phyloP scores from a whole-genome alignment of 1,140 invertebrate genomes.

The Spodoptera litura region DNA sequence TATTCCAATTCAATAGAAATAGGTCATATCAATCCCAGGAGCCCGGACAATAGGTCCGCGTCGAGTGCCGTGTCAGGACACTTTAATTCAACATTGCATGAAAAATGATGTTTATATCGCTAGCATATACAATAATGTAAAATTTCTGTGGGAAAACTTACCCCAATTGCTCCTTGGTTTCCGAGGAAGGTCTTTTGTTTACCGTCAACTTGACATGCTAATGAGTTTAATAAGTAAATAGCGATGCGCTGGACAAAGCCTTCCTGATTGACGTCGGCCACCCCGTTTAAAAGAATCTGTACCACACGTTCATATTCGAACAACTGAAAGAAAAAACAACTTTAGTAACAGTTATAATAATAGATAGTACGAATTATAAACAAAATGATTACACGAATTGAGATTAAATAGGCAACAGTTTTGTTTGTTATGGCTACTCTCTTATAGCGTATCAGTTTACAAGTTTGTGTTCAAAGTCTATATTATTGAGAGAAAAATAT shows the following conservation, averaged over 20 bases:
- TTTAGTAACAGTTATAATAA: background rate
- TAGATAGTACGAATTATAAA: background rate
- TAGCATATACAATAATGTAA: background rate
- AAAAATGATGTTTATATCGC: too few species aligned
- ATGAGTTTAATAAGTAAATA: conserved; percentile 97
- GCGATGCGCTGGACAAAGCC: conserved; percentile 97
- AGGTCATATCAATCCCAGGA: background rate
- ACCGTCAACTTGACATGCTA: conserved; percentile 98
- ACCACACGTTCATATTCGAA: conserved; percentile 97
- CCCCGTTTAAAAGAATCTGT: conserved; percentile 93
- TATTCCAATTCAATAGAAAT: conserved; percentile 17
- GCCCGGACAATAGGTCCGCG: background rate
- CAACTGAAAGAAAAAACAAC: conserved; percentile 86
- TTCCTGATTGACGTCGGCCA: conserved; percentile 93
- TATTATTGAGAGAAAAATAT: too few species aligned
- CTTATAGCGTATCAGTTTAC: too few species aligned
- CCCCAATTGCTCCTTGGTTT: conserved; percentile 94
- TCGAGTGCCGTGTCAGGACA: too few species aligned
- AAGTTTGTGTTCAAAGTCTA: too few species aligned
- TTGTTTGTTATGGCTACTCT: too few species aligned
- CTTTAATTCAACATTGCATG: too few species aligned
- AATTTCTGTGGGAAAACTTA: conserved; percentile 75
- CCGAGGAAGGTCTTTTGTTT: conserved; percentile 96
- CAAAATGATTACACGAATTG: too few species aligned
- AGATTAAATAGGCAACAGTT: too few species aligned